phyloP scores from a whole-genome alignment of 2,888 invertebrate species.

The Drosophila buzzatii region DNA sequence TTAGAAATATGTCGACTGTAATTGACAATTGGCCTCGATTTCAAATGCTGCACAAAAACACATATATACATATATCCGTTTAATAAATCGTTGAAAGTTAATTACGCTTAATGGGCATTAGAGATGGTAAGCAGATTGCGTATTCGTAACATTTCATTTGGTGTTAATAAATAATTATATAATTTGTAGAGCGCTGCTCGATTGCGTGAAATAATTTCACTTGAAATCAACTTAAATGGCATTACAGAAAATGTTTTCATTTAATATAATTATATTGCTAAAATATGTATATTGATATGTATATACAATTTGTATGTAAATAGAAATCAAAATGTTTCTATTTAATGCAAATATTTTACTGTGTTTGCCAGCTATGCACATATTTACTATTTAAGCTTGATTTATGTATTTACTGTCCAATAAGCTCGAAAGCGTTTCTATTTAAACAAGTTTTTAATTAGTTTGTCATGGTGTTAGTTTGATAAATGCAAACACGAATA shows the following conservation, averaged over 20 bases:
- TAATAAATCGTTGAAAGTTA: slow-evolving; percentile 56
- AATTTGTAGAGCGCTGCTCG: neutral
- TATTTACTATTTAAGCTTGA: slow-evolving; percentile 22
- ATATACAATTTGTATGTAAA: neutral
- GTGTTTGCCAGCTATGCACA: neutral
- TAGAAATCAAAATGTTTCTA: neutral
- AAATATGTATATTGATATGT: neutral
- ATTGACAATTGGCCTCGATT: slow-evolving; percentile 36
- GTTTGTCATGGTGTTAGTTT: slow-evolving; percentile 30
- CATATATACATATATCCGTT: neutral
- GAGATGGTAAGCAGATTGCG: slow-evolving; percentile 41
- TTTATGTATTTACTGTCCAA: slow-evolving; percentile 41
- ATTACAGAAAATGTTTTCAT: slow-evolving; percentile 6
- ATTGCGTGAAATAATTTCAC: neutral
- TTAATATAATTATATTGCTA: slow-evolving; percentile 3
- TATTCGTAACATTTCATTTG: neutral
- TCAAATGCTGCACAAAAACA: neutral
- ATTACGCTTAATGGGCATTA: slow-evolving; percentile 59
- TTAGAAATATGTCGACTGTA: slow-evolving; percentile 20
- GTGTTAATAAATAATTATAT: slow-evolving; percentile 9
- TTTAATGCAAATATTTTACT: neutral
- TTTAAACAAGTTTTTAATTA: slow-evolving; percentile 38
- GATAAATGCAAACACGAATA: slow-evolving; percentile 31
- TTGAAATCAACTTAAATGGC: neutral
- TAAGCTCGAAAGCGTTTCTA: slow-evolving; percentile 21